phyloP scores from a whole-genome alignment of 2,888 invertebrate species.

The Seira musarum region DNA sequence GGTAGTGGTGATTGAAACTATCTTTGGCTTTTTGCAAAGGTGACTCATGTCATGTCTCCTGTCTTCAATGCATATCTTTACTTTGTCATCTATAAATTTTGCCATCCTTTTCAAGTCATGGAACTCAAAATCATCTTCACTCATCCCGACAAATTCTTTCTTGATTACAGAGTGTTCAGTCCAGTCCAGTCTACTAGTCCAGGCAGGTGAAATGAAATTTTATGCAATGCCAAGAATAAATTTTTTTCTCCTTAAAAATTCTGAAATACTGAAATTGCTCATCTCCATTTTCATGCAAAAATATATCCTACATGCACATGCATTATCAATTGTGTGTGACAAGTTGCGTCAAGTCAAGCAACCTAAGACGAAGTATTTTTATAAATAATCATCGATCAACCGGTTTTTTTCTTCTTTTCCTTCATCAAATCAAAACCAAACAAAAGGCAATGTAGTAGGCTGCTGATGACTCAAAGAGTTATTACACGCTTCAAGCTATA shows the following conservation, averaged over 20 bases:
- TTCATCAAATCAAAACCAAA: neutral
- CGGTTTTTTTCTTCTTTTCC: conserved; percentile 42
- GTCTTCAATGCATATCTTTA: conserved; percentile 32
- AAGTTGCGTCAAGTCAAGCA: conserved; percentile 44
- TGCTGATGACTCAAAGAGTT: conserved; percentile 44
- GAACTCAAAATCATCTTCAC: neutral
- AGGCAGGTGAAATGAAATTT: conserved; percentile 1
- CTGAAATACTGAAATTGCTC: too few species aligned
- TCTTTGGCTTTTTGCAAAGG: conserved; percentile 30
- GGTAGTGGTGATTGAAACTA: conserved; percentile 17
- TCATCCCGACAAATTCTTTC: neutral
- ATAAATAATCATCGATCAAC: conserved; percentile 56
- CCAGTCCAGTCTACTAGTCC: conserved; percentile 7
- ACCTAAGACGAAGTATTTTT: conserved; percentile 33
- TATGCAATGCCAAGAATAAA: neutral
- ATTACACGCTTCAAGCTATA: conserved; percentile 51
- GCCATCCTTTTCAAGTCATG: too few species aligned
- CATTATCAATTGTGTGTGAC: conserved; percentile 54
- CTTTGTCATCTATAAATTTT: conserved; percentile 31
- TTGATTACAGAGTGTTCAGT: conserved; percentile 35
- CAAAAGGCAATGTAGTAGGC: neutral
- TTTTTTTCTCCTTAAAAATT: neutral
- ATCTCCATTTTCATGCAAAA: too few species aligned
- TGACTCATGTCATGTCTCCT: conserved; percentile 47
- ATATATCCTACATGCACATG: conserved; percentile 41